Conservation (phyloP, 2,113 vertebrate species). For the Lanius collurio region DNA sequence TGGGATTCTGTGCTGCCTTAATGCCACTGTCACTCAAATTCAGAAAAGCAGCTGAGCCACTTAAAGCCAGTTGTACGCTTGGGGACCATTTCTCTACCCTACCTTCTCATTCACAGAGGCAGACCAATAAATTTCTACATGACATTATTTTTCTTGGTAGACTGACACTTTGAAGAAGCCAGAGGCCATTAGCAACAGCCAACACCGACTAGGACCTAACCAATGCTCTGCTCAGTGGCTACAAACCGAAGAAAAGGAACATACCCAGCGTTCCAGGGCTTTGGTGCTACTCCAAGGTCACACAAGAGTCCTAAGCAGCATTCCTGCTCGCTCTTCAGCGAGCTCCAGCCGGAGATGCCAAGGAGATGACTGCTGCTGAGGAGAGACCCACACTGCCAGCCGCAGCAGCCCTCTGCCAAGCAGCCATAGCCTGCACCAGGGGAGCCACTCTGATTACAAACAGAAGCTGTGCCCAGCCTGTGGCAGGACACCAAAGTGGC, state of each 20-base stretch:
- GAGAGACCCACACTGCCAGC: background rate
- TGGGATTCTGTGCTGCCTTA: constrained; percentile 58
- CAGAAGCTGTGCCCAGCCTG: background rate
- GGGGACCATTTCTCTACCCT: constrained; percentile 24
- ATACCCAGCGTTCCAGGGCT: background rate
- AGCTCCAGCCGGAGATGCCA: background rate
- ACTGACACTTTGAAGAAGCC: background rate
- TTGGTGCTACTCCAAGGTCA: background rate
- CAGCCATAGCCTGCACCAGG: background rate
- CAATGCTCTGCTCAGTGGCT: background rate
- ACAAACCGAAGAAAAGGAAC: background rate
- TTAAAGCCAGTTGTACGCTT: constrained; percentile 37
- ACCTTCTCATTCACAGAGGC: constrained; percentile 26
- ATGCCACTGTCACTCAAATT: constrained; percentile 66
- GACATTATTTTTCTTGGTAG: background rate
- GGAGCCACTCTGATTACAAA: background rate
- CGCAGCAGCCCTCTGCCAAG: background rate
- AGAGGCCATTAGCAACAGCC: background rate
- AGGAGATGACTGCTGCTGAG: background rate
- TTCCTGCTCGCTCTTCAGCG: background rate
- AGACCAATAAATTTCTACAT: background rate
- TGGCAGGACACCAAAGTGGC: background rate
- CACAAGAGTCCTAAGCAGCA: background rate
- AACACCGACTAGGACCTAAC: background rate
- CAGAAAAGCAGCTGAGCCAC: constrained; percentile 60